phyloP scores from a whole-genome alignment of 1,140 invertebrate genomes.

The Planococcus citri region DNA sequence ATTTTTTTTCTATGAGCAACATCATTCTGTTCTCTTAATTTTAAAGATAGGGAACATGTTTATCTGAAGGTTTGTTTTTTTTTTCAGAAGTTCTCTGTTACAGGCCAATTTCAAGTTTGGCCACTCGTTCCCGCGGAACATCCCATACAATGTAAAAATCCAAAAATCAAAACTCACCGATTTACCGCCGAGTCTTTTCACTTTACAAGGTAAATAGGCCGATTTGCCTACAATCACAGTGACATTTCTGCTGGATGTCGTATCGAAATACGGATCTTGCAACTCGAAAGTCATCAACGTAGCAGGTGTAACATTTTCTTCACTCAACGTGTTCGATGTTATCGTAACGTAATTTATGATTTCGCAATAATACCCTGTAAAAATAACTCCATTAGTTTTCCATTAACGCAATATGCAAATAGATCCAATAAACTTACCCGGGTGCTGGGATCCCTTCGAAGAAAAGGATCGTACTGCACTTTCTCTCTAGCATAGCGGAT shows the following conservation, averaged over 20 bases:
- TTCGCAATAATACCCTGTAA: neutral
- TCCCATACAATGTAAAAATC: too few species aligned
- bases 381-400: neutral
- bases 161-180: constrained; percentile 49
- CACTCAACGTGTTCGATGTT: neutral
- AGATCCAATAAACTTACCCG: too few species aligned
- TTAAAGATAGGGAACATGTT: too few species aligned
- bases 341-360: neutral
- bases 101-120: too few species aligned
- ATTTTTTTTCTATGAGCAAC: too few species aligned
- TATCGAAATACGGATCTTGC: constrained; percentile 71
- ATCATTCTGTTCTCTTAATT: too few species aligned
- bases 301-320: neutral
- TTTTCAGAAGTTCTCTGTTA: too few species aligned
- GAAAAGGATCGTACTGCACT: too few species aligned
- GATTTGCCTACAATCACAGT: constrained; percentile 77
- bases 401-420: neutral
- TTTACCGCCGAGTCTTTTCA: constrained; percentile 71
- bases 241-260: constrained; percentile 65
- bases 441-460: too few species aligned
- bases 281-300: neutral
- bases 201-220: constrained; percentile 71
- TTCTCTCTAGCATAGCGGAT: too few species aligned
- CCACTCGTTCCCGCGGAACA: too few species aligned
- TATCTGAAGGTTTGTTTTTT: too few species aligned